Conservation (phyloP, 2,888 invertebrate genomes). For the Antheraea yamamai region DNA sequence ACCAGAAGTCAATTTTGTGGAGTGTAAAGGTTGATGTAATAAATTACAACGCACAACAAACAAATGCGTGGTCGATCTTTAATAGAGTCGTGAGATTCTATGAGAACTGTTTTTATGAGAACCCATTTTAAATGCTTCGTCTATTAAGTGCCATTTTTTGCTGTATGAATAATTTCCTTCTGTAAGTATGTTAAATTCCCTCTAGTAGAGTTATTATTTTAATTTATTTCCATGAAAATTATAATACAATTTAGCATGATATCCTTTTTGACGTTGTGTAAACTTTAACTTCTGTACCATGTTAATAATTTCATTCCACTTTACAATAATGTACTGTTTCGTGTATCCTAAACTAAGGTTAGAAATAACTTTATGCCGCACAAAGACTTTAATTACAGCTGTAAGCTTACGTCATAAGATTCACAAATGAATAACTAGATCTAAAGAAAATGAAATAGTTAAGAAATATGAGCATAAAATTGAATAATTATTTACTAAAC, state of each 20-base stretch:
- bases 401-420: too few relatives aligned
- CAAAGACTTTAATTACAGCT: too few relatives aligned
- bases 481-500: too few relatives aligned
- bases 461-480: too few relatives aligned
- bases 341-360: too few relatives aligned
- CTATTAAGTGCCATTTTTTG: conserved; percentile 3
- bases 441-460: too few relatives aligned
- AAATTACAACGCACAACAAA: conserved; percentile 9
- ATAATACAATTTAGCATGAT: not conserved
- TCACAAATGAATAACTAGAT: too few relatives aligned
- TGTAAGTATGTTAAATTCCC: not conserved
- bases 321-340: too few relatives aligned
- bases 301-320: too few relatives aligned
- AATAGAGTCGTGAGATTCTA: conserved; percentile 14
- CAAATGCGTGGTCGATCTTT: conserved; percentile 7
- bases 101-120: not conserved
- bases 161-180: not conserved
- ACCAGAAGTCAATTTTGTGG: conserved; percentile 24
- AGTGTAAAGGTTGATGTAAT: conserved; percentile 13
- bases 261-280: too few relatives aligned
- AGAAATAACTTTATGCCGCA: too few relatives aligned
- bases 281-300: too few relatives aligned
- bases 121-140: not conserved
- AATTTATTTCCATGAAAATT: not conserved
- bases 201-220: not conserved